Conservation (phyloP, 23 tunicate genomes). For the Styela clava region DNA sequence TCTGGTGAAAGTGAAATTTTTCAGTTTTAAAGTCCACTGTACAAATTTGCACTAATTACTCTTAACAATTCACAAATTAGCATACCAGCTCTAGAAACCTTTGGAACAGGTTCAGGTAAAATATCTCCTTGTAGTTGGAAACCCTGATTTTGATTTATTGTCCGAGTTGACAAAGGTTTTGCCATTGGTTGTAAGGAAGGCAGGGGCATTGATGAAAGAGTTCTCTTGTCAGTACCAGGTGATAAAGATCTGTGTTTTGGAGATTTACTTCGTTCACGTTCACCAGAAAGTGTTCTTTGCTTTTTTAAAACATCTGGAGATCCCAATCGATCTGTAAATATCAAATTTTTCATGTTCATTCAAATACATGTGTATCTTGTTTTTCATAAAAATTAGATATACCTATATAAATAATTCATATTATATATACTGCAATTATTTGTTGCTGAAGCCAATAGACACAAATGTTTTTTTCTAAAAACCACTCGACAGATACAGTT, state of each 20-base stretch:
- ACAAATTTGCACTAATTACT: too few species aligned
- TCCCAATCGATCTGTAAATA: not conserved
- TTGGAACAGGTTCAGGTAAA: not conserved
- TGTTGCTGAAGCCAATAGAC: too few species aligned
- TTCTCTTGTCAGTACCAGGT: not conserved
- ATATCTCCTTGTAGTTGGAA: not conserved
- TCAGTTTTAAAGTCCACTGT: too few species aligned
- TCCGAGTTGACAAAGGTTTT: not conserved
- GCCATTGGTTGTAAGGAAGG: not conserved
- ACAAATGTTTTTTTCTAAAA: too few species aligned
- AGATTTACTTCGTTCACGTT: constrained; percentile 3
- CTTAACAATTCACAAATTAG: not conserved
- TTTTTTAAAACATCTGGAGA: constrained; percentile 1
- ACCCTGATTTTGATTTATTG: not conserved
- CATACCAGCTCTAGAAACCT: not conserved
- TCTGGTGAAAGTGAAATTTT: too few species aligned
- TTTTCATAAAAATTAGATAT: too few species aligned
- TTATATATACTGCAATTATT: too few species aligned
- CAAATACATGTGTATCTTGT: too few species aligned
- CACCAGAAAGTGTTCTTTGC: constrained; percentile 3
- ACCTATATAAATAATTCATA: too few species aligned
- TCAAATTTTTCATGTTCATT: too few species aligned
- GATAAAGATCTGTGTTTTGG: not conserved
- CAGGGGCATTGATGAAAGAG: constrained; percentile 12
- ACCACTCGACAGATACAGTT: too few species aligned